Conservation (phyloP, 2,797 vertebrate species). For the Anabacerthia variegaticeps region DNA sequence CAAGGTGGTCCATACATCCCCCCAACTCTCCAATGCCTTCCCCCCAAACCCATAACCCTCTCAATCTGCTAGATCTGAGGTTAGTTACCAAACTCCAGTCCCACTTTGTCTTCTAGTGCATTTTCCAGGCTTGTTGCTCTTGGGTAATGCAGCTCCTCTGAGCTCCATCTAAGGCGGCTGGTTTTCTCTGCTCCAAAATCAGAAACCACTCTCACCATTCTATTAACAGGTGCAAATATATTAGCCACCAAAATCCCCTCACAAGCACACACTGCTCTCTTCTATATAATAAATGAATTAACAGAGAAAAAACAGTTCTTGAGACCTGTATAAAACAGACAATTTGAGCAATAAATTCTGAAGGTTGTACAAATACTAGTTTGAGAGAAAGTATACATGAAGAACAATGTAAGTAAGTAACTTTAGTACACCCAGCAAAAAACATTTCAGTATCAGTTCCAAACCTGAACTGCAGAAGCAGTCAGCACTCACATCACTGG, state of each 20-base stretch:
- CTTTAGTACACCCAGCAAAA: background rate
- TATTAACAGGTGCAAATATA: background rate
- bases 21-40: background rate
- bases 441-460: background rate
- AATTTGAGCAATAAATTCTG: background rate
- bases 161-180: background rate
- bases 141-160: background rate
- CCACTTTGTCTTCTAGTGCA: background rate
- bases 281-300: background rate
- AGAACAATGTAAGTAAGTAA: background rate
- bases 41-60: background rate
- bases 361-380: background rate
- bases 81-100: background rate
- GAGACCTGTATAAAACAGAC: background rate
- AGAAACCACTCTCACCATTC: background rate
- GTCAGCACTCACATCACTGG: background rate
- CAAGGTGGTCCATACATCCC: background rate
- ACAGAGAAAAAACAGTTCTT: background rate
- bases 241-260: background rate
- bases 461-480: background rate
- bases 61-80: background rate
- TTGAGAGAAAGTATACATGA: background rate
- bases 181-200: background rate
- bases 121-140: background rate
- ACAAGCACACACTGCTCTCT: background rate